These are phyloP conservation scores for Poecile atricapillus DNA, from an alignment of 2,113 vertebrate genomes.

Conservation along the genomic window DNA sequence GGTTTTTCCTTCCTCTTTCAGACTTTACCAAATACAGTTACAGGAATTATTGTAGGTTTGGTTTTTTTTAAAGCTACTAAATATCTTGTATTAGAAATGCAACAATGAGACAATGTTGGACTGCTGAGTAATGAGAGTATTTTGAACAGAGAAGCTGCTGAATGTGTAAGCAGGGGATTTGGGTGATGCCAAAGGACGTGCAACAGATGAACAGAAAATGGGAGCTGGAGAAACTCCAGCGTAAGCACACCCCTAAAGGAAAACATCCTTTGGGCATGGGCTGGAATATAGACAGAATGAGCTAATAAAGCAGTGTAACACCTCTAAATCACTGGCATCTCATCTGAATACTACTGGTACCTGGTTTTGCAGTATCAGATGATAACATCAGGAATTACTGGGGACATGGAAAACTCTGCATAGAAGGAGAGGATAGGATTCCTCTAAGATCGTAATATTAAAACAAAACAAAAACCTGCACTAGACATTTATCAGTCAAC, in stretches of 20 bases:
- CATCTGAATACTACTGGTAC: not conserved
- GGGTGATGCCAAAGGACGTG: constrained; percentile 14
- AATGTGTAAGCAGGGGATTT: not conserved
- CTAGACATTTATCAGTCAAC: not conserved
- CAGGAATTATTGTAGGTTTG: not conserved
- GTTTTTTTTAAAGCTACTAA: not conserved
- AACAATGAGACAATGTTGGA: not conserved
- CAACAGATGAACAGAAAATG: constrained; percentile 29
- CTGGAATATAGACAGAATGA: not conserved
- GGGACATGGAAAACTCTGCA: not conserved
- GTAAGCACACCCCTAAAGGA: not conserved
- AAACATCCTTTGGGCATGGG: not conserved
- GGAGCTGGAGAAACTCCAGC: not conserved
- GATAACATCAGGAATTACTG: not conserved
- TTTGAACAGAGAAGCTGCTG: not conserved
- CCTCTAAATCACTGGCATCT: not conserved
- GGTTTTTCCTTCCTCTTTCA: not conserved
- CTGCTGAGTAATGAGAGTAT: constrained; percentile 7
- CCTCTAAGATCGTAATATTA: not conserved
- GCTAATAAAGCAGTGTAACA: not conserved
- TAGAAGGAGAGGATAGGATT: not conserved
- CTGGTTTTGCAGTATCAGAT: not conserved
- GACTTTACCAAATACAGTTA: not conserved
- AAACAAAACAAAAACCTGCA: not conserved
- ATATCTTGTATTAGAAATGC: not conserved